Conservation (phyloP, 2,888 invertebrate species). For the Agrenia bidenticulata region DNA sequence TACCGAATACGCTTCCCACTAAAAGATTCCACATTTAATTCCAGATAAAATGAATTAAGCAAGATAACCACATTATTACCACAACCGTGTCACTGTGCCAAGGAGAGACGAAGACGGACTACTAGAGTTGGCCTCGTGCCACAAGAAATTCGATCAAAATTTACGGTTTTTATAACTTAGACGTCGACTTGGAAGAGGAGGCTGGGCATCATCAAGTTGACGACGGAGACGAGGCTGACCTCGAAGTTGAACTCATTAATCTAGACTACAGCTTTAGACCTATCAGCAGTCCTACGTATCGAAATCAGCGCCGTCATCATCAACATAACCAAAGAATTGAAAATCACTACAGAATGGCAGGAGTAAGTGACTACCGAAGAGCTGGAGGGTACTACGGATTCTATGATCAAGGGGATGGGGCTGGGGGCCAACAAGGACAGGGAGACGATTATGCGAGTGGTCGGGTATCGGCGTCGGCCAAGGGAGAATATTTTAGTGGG, state of each 20-base stretch:
- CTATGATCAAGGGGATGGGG: slow-evolving; percentile 16
- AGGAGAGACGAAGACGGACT: too few relatives aligned
- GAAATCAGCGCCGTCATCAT: neutral
- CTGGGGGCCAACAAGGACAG: neutral
- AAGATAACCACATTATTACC: too few relatives aligned
- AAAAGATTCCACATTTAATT: too few relatives aligned
- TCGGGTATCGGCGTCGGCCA: slow-evolving; percentile 3
- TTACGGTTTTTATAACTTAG: slow-evolving; percentile 47
- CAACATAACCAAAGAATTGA: neutral
- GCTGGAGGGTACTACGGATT: neutral
- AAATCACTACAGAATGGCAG: slow-evolving; percentile 42
- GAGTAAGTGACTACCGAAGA: slow-evolving; percentile 45
- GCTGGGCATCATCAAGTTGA: slow-evolving; percentile 34
- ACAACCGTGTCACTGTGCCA: too few relatives aligned
- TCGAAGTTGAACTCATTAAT: slow-evolving; percentile 35
- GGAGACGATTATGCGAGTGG: neutral
- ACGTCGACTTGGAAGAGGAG: slow-evolving; percentile 21
- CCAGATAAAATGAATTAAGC: too few relatives aligned
- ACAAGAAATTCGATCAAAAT: slow-evolving; percentile 59
- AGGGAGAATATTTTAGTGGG: slow-evolving; percentile 4
- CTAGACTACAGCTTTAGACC: slow-evolving; percentile 38
- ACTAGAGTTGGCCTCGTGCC: neutral
- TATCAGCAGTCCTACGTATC: slow-evolving; percentile 23
- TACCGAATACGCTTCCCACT: too few relatives aligned
- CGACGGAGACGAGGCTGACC: slow-evolving; percentile 30